Conservation (phyloP, 2,888 invertebrate species). For the Aplocera efformata region DNA sequence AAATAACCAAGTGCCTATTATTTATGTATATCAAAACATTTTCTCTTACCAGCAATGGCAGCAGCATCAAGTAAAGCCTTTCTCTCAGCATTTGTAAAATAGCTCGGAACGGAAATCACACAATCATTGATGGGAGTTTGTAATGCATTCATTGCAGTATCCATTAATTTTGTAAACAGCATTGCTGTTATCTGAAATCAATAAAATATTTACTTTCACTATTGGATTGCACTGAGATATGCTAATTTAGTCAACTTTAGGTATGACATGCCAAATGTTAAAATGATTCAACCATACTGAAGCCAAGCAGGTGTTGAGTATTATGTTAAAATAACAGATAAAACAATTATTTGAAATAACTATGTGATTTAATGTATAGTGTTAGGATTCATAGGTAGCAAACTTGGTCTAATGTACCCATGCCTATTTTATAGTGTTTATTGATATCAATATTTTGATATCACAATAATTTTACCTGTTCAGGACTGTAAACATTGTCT, state of each 20-base stretch:
- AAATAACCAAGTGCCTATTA: too few species aligned
- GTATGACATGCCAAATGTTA: too few species aligned
- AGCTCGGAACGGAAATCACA: conserved; percentile 96
- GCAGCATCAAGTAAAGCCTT: conserved; percentile 95
- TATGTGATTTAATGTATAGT: too few species aligned
- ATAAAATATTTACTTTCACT: neutral
- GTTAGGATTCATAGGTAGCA: too few species aligned
- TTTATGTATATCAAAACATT: neutral
- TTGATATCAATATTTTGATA: too few species aligned
- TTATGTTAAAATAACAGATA: too few species aligned
- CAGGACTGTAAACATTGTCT: conserved; percentile 91
- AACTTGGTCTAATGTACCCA: too few species aligned
- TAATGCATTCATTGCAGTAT: conserved; percentile 91
- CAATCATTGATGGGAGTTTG: conserved; percentile 96
- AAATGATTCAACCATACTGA: too few species aligned
- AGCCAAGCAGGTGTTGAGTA: too few species aligned
- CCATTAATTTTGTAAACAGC: conserved; percentile 97
- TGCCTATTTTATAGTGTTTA: too few species aligned
- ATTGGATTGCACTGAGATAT: conserved; percentile 2
- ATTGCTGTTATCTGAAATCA: conserved; percentile 89
- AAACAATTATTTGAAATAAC: too few species aligned
- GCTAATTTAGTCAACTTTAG: too few species aligned
- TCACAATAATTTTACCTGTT: conserved; percentile 83
- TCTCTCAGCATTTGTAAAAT: conserved; percentile 96
- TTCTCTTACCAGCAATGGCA: conserved; percentile 86